Evolutionary conservation across 2,888 invertebrate genomes (phyloP).

Genomic region (Latrodectus hesperus): DNA sequence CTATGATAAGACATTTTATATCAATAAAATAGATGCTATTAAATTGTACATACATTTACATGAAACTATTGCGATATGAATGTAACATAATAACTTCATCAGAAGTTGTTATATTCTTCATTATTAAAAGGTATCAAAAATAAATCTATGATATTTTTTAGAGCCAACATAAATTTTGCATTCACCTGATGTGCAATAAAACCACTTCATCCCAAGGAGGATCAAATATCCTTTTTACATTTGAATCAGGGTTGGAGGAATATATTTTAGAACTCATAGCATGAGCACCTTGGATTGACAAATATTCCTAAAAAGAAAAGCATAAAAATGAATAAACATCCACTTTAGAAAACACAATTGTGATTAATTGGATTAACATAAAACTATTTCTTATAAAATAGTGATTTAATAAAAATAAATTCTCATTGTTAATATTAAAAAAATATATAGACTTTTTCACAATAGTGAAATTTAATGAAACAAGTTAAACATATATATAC

Average conservation of each 20-base stretch:
- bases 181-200: conserved; percentile 83
- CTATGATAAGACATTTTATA: too few relatives aligned
- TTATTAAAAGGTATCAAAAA: not conserved
- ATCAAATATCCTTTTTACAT: conserved; percentile 83
- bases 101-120: not conserved
- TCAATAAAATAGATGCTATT: too few relatives aligned
- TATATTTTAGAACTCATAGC: conserved; percentile 43
- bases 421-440: too few relatives aligned
- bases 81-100: conserved; percentile 7
- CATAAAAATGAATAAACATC: not conserved
- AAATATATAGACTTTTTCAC: too few relatives aligned
- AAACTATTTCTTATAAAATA: too few relatives aligned
- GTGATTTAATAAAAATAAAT: too few relatives aligned
- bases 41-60: too few relatives aligned
- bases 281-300: conserved; percentile 64
- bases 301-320: conserved; percentile 34
- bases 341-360: too few relatives aligned
- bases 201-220: conserved; percentile 86
- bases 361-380: too few relatives aligned
- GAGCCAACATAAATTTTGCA: not conserved
- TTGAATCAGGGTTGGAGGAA: conserved; percentile 80
- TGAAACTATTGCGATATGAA: too few relatives aligned
- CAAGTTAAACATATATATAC: too few relatives aligned
- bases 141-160: not conserved
- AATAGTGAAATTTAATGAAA: too few relatives aligned